A percentile compares a stretch with the other conserved stretches of the same genome.
These are phyloP conservation scores for Harpagoxenus sublaevis DNA, from an alignment of 2,888 invertebrate genomes.

Conservation along the genomic window DNA sequence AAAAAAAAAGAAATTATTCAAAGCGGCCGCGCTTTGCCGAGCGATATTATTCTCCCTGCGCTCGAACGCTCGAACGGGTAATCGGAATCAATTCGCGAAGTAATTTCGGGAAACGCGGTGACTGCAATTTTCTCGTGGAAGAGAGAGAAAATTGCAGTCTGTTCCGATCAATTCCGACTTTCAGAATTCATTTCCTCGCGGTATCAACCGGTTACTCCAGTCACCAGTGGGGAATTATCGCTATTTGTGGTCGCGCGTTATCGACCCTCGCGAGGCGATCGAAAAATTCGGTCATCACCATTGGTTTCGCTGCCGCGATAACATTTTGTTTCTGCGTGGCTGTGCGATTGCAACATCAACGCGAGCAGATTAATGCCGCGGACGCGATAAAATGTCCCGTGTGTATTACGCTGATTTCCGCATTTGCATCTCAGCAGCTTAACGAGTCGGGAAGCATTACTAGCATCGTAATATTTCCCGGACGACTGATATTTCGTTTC, in stretches of 20 bases:
- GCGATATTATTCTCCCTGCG: background rate
- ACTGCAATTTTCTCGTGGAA: background rate
- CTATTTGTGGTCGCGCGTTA: background rate
- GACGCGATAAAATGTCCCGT: conserved; percentile 1
- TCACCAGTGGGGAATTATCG: background rate
- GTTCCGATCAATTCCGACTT: background rate
- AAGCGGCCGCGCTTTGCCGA: background rate
- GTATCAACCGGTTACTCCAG: background rate
- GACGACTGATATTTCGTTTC: background rate
- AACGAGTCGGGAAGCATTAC: background rate
- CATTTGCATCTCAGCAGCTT: background rate
- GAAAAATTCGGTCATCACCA: conserved; percentile 4
- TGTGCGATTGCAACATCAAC: background rate
- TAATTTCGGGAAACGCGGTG: background rate
- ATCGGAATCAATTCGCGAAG: background rate
- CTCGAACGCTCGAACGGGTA: too few relatives aligned
- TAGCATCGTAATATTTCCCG: background rate
- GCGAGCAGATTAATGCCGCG: background rate
- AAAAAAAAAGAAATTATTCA: conserved; percentile 4
- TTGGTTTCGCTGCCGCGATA: background rate
- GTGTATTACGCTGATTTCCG: background rate
- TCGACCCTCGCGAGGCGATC: background rate
- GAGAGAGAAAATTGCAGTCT: background rate
- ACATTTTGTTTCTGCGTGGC: background rate
- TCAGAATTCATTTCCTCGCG: background rate